Conservation (phyloP, 2,113 vertebrate species). For the Hydrochoerus hydrochaeris region DNA sequence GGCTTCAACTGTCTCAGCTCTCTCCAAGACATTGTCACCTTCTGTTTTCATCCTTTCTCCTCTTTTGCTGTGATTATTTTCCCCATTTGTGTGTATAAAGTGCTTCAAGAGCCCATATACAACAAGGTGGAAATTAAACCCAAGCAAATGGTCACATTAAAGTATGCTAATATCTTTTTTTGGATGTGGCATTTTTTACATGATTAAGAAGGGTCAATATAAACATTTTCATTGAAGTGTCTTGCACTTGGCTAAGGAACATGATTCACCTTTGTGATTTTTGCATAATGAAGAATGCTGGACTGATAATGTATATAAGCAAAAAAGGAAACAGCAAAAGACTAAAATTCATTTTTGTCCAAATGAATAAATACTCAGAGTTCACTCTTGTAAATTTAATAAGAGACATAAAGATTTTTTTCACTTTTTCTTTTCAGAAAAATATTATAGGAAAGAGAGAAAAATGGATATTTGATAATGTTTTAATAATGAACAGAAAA, state of each 20-base stretch:
- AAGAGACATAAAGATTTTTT: conserved; percentile 26
- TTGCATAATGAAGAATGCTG: background rate
- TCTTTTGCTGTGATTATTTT: background rate
- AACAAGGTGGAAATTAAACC: background rate
- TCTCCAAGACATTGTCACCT: background rate
- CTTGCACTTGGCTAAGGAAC: background rate
- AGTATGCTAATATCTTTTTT: background rate
- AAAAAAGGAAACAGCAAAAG: background rate
- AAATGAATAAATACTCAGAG: background rate
- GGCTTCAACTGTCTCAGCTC: background rate
- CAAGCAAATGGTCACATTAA: background rate
- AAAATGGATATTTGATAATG: conserved; percentile 22
- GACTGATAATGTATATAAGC: background rate
- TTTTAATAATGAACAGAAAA: conserved; percentile 40
- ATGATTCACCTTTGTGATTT: background rate
- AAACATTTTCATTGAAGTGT: background rate
- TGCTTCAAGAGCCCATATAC: background rate
- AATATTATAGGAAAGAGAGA: conserved; percentile 28
- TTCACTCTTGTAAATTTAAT: conserved; percentile 17
- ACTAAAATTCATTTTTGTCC: background rate
- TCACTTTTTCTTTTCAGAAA: conserved; percentile 34
- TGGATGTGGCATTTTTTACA: background rate
- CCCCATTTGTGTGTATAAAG: background rate
- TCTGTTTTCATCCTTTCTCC: background rate
- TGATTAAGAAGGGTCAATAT: background rate